Evolutionary conservation across 2,113 vertebrate species (phyloP), one percentile per base, ranked within the genome.

Genomic region (Macrotis lagotis): DNA sequence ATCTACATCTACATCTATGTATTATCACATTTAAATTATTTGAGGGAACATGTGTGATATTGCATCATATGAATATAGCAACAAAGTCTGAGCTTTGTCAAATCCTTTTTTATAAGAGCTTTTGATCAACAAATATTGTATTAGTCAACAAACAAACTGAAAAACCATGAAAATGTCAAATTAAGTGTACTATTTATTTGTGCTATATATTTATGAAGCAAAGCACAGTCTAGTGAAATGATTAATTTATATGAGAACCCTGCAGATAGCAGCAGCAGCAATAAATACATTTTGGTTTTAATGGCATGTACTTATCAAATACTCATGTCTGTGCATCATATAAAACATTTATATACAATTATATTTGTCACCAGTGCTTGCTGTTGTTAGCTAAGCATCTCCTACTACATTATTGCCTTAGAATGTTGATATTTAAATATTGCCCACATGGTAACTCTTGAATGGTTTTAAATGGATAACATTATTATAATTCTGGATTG

Each of bases 361-460:
- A 88, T 47, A 91, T 96, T 95, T 98, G 88, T 93, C 96, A 95
- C 51, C 74, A 93, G 37, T 66, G 47, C 24, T 97, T 89, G 66
- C 11, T 96, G 31, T 50, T 96, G 59, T 94, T 97, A 96, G 91
- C 90, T 96, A 88, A 96, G 44, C 89, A 95, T 74, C 96, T 97
- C 83, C 95, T 96, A 97, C 91, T 97, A 59, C 3, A 55, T 95
- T 97, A 95, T 59, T 96, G 89, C 53, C 98, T 97, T 94, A 96
- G 94, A 97, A 97, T 49, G 98, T 94, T 90, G 74, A 94, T 97
- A 50, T 95, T 98, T 98, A 98, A 98, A 95, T 97, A 97, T 94
- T 51, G 94, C 47, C 95, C 88, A 97, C 91, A 96, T 59, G 96
- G 97, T 96, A 96, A 53, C 50, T 97, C 37, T 95, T 97, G 93